phyloP scores from a whole-genome alignment of 2,888 invertebrate genomes.

The Pterobdella sp. region DNA sequence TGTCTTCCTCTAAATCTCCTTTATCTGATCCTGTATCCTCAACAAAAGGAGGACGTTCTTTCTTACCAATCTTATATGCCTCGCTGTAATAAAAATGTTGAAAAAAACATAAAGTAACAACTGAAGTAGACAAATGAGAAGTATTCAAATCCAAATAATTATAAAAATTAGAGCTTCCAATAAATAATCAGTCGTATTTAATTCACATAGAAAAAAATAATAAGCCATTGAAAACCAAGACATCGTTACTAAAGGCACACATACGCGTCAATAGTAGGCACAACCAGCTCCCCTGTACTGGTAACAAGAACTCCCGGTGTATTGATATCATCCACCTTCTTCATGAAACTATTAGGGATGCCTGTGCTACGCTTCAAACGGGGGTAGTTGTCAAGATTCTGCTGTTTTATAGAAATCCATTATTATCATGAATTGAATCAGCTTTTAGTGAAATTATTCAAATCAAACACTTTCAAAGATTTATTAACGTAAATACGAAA shows the following conservation, averaged over 20 bases:
- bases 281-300: constrained; percentile 75
- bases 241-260: not conserved
- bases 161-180: not conserved
- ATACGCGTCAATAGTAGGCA: constrained; percentile 76
- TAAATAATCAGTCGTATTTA: no score
- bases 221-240: not conserved
- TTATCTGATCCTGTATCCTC: constrained; percentile 33
- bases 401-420: not conserved
- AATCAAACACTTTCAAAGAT: no score
- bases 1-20: constrained; percentile 45
- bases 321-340: constrained; percentile 77
- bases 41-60: constrained; percentile 61
- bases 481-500: no score
- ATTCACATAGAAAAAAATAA: not conserved
- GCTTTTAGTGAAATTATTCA: no score
- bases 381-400: constrained; percentile 14
- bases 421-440: no score
- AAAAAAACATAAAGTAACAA: not conserved
- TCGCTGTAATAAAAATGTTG: constrained; percentile 53
- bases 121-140: not conserved
- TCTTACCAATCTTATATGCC: constrained; percentile 69
- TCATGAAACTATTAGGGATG: constrained; percentile 91
- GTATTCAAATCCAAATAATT: not conserved
- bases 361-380: constrained; percentile 83
- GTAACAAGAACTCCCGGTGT: constrained; percentile 86